Evolutionary conservation across 2,797 vertebrate genomes (phyloP), one percentile per base, ranked within the genome.

Genomic region (Rhinichthys osculus): DNA sequence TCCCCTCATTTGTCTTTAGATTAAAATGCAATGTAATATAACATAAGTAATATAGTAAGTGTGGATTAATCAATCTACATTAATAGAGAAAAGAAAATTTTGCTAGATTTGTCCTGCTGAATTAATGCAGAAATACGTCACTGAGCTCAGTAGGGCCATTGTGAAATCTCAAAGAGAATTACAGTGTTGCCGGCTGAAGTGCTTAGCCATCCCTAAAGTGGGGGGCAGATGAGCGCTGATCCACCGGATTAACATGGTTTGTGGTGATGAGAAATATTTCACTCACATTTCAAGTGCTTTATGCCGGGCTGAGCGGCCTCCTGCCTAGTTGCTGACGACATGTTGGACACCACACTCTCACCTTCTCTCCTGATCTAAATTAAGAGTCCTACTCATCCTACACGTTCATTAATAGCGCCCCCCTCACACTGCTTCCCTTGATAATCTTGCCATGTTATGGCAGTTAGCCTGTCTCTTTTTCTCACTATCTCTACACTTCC

Each of bases 321-420:
- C 82, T 80, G 16, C 6, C 84, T 40, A 30, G 47, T 50, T 69
- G 54, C 82, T 86, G 81, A 87, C 69, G 71, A 33, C 76, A 85
- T 76, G 62, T 85, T 87, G 79, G 33, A 83, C 71, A 54, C 79
- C 80, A 47, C 47, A 33, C 78, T 77, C 85, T 80, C 81, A 82
- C 87, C 81, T 85, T 87, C 81, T 79, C 74, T 86, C 79, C 84
- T 81, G 81, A 27, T 70, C 88, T 87, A 87, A 87, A 88, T 89
- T 85, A 87, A 85, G 88, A 71, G 23, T 84, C 74, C 69, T 89
- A 78, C 78, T 79, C 87, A 74, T 50, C 52, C 81, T 62, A 82
- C 85, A 84, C 42, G 23, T 85, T 89, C 89, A 89, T 86, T 88
- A 88, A 88, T 87, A 84, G 33, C 69, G 44, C 76, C 82, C 85